Conservation (phyloP, 2,113 vertebrate species). For the Callorhinus ursinus region DNA sequence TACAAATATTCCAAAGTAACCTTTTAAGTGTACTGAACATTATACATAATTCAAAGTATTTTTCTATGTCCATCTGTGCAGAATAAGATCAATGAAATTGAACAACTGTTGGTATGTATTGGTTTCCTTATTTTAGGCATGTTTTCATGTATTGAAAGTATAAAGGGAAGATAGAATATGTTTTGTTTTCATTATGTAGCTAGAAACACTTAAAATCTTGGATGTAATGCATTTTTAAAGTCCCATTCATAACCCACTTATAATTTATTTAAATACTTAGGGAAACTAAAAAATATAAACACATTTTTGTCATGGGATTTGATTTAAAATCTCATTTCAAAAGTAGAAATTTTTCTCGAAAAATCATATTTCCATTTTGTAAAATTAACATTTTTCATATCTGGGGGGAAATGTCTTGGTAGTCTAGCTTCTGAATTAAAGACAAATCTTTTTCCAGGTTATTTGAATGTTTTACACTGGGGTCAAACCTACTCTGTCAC, state of each 20-base stretch:
- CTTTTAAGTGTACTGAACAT: constrained; percentile 37
- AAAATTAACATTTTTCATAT: neutral
- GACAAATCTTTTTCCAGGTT: neutral
- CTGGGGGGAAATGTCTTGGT: neutral
- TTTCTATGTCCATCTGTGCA: constrained; percentile 43
- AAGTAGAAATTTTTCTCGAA: constrained; percentile 24
- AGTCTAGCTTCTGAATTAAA: neutral
- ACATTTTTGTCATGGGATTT: neutral
- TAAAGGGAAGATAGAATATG: neutral
- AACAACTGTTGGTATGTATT: neutral
- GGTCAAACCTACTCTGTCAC: neutral
- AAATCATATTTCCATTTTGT: constrained; percentile 16
- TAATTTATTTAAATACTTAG: constrained; percentile 4
- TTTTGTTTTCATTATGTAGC: constrained; percentile 35
- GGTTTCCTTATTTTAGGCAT: constrained; percentile 43
- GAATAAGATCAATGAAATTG: constrained; percentile 16
- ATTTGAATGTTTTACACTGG: neutral
- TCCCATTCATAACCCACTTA: neutral
- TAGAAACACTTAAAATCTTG: constrained; percentile 41
- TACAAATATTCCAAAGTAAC: neutral
- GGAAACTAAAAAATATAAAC: neutral
- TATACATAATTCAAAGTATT: constrained; percentile 7
- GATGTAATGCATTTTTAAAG: neutral
- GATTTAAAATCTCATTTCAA: neutral
- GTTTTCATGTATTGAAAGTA: constrained; percentile 43